phyloP scores from a whole-genome alignment of 1,140 invertebrate genomes.

The Procambarus clarkii region DNA sequence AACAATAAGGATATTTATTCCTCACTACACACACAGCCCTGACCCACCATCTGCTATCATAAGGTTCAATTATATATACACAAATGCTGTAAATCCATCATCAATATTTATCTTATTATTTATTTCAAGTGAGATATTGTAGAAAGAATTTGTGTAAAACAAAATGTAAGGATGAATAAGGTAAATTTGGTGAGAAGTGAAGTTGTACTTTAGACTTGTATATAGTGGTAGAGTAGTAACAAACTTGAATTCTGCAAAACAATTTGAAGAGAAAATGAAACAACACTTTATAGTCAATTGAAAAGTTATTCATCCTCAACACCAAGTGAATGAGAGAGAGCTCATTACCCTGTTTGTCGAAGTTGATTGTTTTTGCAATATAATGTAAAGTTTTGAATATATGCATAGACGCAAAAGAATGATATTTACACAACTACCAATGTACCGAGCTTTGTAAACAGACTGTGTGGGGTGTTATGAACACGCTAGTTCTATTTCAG shows the following conservation, averaged over 20 bases:
- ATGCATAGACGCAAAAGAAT: slow-evolving; percentile 5
- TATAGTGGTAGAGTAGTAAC: neutral
- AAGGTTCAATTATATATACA: too few species aligned
- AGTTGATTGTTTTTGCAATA: neutral
- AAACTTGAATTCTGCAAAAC: neutral
- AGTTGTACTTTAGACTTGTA: neutral
- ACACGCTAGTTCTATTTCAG: neutral
- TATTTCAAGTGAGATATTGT: too few species aligned
- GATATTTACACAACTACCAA: neutral
- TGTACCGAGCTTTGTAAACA: neutral
- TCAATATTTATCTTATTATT: too few species aligned
- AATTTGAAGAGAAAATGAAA: neutral
- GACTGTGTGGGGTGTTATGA: neutral
- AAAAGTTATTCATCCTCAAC: neutral
- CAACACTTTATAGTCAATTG: neutral
- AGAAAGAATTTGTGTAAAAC: too few species aligned
- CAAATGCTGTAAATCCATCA: too few species aligned
- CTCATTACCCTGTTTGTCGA: neutral
- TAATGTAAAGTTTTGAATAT: neutral
- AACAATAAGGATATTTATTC: too few species aligned
- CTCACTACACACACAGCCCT: too few species aligned
- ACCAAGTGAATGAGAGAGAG: neutral
- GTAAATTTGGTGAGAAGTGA: neutral
- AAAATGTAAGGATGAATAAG: neutral
- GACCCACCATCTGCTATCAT: too few species aligned